Evolutionary conservation across 2,797 vertebrate species (phyloP).

Genomic region (Ispidina lecontei): DNA sequence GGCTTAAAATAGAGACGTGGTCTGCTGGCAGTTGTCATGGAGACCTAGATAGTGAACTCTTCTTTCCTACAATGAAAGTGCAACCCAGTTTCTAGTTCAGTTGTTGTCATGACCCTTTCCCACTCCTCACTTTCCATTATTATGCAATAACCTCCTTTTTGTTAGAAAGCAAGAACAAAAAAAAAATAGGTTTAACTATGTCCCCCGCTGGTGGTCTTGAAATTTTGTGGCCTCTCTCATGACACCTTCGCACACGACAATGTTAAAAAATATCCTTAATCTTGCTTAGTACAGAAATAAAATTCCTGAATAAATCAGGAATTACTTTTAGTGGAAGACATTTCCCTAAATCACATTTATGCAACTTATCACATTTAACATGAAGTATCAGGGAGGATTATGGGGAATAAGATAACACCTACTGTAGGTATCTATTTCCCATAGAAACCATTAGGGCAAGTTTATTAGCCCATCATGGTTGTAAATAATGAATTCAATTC

Average conservation of each 20-base stretch:
- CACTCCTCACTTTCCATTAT: background rate
- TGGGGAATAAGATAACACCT: constrained; percentile 11
- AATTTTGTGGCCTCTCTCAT: background rate
- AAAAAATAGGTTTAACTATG: background rate
- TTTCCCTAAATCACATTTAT: constrained; percentile 32
- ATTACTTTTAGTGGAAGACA: background rate
- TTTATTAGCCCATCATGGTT: constrained; percentile 19
- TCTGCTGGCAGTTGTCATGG: background rate
- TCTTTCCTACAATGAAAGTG: background rate
- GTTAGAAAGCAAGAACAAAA: background rate
- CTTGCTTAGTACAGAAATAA: background rate
- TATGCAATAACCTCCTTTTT: background rate
- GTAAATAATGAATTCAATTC: constrained; percentile 56
- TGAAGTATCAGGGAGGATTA: background rate
- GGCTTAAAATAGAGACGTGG: background rate
- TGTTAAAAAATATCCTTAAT: background rate
- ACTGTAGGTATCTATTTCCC: constrained; percentile 14
- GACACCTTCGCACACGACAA: background rate
- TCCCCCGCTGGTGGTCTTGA: background rate
- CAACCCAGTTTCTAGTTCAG: background rate
- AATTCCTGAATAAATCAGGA: background rate
- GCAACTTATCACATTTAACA: constrained; percentile 32
- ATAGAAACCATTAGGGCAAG: background rate
- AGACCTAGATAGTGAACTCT: background rate
- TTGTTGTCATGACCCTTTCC: background rate